phyloP scores from a whole-genome alignment of 2,797 vertebrate genomes.

The Thaleichthys pacificus region DNA sequence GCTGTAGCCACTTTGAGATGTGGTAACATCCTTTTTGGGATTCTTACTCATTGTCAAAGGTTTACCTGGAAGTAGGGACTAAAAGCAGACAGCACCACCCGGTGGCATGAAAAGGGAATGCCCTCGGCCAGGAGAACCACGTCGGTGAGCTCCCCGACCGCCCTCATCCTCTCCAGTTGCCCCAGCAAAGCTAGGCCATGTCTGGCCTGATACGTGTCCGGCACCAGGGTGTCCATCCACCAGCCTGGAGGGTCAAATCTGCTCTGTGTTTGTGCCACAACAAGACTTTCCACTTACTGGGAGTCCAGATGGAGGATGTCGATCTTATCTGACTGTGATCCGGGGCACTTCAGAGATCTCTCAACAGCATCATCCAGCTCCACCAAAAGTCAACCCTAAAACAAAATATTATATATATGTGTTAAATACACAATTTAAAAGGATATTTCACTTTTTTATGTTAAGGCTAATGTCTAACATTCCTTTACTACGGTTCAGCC shows the following conservation, averaged over 20 bases:
- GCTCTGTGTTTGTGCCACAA: background rate
- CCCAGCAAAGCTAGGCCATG: constrained; percentile 78
- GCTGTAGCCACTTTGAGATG: no score
- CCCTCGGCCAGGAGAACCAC: constrained; percentile 84
- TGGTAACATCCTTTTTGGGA: no score
- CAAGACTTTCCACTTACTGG: no score
- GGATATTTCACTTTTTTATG: no score
- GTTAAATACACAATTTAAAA: no score
- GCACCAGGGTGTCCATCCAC: constrained; percentile 46
- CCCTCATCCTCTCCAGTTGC: constrained; percentile 80
- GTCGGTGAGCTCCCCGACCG: constrained; percentile 77
- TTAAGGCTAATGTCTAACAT: no score
- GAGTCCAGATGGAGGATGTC: background rate
- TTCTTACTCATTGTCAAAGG: background rate
- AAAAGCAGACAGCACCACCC: constrained; percentile 85
- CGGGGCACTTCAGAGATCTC: background rate
- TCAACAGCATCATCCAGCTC: no score
- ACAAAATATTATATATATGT: no score
- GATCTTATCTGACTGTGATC: no score
- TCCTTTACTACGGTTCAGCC: no score
- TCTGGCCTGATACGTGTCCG: constrained; percentile 36
- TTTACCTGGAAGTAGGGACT: constrained; percentile 87
- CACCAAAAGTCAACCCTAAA: no score
- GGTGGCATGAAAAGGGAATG: constrained; percentile 84
- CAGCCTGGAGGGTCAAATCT: background rate